These are phyloP conservation scores for Hyperopisus bebe DNA, from an alignment of 2,113 vertebrate genomes.

Conservation along the genomic window DNA sequence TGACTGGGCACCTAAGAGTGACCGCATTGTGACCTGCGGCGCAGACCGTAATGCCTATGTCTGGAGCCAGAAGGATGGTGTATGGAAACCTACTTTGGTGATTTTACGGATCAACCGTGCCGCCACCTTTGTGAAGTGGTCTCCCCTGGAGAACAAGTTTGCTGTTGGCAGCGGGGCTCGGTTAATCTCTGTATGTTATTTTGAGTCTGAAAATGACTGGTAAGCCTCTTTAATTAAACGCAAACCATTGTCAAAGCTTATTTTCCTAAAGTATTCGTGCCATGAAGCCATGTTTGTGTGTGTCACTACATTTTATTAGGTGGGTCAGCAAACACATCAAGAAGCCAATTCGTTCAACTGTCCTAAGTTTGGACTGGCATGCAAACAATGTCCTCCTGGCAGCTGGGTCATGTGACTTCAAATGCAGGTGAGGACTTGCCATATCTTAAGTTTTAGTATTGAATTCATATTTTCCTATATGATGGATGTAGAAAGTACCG, in stretches of 20 bases:
- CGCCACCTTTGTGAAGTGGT: constrained; percentile 97
- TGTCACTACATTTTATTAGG: constrained; percentile 54
- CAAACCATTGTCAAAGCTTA: not conserved
- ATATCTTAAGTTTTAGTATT: not conserved
- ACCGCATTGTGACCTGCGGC: constrained; percentile 95
- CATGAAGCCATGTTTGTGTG: not conserved
- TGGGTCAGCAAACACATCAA: constrained; percentile 99
- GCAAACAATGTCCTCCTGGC: constrained; percentile 96
- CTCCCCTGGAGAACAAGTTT: constrained; percentile 96
- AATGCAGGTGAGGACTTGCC: constrained; percentile 78
- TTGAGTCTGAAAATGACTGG: constrained; percentile 99
- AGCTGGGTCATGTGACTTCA: constrained; percentile 97
- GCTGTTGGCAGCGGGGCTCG: constrained; percentile 94
- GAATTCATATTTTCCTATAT: not conserved
- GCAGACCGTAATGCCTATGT: constrained; percentile 97
- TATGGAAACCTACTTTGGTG: constrained; percentile 96
- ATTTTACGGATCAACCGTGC: constrained; percentile 96
- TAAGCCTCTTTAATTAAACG: constrained; percentile 48
- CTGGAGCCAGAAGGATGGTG: constrained; percentile 94
- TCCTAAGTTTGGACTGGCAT: constrained; percentile 98
- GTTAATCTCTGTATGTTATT: constrained; percentile 98
- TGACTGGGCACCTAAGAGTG: constrained; percentile 97
- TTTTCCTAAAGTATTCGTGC: not conserved
- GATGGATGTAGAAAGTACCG: not conserved
- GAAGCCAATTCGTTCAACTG: constrained; percentile 93